Percentiles rank a stretch among this genome's conserved stretches.
phyloP scores from a whole-genome alignment of 2,888 invertebrate genomes.

The Lasioglossum pauxillum region DNA sequence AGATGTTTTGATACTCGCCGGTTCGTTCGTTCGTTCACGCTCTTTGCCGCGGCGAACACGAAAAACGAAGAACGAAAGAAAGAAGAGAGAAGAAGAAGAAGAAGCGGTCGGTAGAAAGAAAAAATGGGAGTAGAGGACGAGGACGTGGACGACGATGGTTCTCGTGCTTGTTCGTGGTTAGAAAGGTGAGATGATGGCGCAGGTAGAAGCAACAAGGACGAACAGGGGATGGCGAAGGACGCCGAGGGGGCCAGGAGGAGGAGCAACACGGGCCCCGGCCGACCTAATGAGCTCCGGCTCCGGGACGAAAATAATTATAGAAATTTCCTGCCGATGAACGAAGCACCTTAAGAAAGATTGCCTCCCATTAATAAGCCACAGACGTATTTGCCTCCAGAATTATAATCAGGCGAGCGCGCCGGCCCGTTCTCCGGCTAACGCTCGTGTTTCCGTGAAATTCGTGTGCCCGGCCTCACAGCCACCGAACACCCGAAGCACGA shows the following conservation, averaged over 20 bases:
- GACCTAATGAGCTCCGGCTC: conserved; percentile 72
- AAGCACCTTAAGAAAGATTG: conserved; percentile 73
- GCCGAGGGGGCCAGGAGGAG: conserved; percentile 26
- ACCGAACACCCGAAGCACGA: conserved; percentile 37
- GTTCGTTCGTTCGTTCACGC: conserved; percentile 39
- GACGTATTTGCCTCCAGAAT: conserved; percentile 74
- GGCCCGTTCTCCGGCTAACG: conserved; percentile 16
- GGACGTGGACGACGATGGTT: conserved; percentile 33
- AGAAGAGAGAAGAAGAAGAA: not conserved
- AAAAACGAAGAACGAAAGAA: not conserved
- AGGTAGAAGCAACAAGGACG: conserved; percentile 41
- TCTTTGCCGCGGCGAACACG: not conserved
- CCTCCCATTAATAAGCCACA: conserved; percentile 73
- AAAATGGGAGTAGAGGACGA: conserved; percentile 10
- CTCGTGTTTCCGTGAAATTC: conserved; percentile 68
- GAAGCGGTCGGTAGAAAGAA: conserved; percentile 8
- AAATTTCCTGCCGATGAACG: conserved; percentile 75
- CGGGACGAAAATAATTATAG: conserved; percentile 74
- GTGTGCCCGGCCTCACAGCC: conserved; percentile 38
- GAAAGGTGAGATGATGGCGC: conserved; percentile 60
- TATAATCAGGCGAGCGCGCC: conserved; percentile 65
- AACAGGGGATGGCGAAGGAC: conserved; percentile 5
- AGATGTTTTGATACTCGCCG: conserved; percentile 63
- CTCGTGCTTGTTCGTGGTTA: conserved; percentile 44
- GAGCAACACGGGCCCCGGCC: conserved; percentile 39